Evolutionary conservation across 2,888 invertebrate genomes (phyloP).

Genomic region (Keiferia lycopersicella): DNA sequence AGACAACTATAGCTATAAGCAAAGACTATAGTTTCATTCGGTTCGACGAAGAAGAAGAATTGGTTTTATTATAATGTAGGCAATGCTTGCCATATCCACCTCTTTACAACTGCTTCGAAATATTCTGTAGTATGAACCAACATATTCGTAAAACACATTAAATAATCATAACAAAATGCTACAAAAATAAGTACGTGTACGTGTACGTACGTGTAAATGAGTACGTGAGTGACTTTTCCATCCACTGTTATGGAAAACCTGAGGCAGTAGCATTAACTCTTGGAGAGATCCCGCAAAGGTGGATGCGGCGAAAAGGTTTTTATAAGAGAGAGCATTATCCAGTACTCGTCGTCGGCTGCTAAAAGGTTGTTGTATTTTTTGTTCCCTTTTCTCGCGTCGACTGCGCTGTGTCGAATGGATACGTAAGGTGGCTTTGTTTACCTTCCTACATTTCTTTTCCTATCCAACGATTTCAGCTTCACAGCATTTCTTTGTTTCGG

Average conservation of each 20-base stretch:
- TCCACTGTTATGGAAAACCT: slow-evolving; percentile 1
- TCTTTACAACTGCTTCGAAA: too few relatives aligned
- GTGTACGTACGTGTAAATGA: too few relatives aligned
- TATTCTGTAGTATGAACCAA: too few relatives aligned
- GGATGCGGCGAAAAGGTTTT: slow-evolving; percentile 9
- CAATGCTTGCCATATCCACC: too few relatives aligned
- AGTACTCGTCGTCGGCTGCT: slow-evolving; percentile 12
- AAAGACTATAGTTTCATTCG: too few relatives aligned
- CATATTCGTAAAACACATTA: too few relatives aligned
- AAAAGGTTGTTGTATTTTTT: slow-evolving; percentile 20
- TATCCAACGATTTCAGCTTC: slow-evolving; percentile 29
- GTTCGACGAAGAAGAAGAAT: too few relatives aligned
- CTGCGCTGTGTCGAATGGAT: neutral
- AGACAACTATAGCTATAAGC: too few relatives aligned
- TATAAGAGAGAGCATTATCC: slow-evolving; percentile 22
- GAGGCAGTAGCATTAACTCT: slow-evolving; percentile 10
- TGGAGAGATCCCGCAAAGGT: neutral
- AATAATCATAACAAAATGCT: too few relatives aligned
- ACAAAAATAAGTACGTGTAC: too few relatives aligned
- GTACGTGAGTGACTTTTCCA: too few relatives aligned
- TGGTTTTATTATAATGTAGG: too few relatives aligned
- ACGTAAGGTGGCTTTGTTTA: slow-evolving; percentile 10
- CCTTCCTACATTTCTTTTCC: neutral
- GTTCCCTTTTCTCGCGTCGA: neutral
- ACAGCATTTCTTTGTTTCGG: slow-evolving; percentile 29